Evolutionary conservation across 2,797 vertebrate genomes (phyloP).

Genomic region (Hypotaenidia philippensis): DNA sequence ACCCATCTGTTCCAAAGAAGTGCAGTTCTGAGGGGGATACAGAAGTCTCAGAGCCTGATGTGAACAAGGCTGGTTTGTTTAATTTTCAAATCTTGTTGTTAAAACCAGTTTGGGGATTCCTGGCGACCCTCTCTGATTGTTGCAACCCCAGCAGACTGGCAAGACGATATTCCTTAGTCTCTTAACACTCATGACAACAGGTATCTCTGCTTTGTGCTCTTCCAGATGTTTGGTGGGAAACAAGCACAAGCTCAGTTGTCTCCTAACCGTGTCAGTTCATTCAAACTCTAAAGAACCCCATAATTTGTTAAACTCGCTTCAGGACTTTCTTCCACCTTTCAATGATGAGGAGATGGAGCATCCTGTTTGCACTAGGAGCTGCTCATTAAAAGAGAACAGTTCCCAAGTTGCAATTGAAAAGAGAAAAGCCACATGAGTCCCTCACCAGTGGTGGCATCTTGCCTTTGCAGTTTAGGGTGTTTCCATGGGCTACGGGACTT

Average conservation of each 20-base stretch:
- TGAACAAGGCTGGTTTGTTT: not conserved
- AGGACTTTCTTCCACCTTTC: conserved; percentile 25
- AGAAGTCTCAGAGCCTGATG: not conserved
- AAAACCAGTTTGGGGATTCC: not conserved
- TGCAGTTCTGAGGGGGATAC: not conserved
- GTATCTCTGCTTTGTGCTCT: not conserved
- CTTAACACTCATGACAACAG: not conserved
- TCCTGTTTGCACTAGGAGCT: not conserved
- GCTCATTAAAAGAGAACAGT: not conserved
- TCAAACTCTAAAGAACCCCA: not conserved
- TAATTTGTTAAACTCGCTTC: not conserved
- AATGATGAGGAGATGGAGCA: not conserved
- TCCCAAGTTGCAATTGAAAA: not conserved
- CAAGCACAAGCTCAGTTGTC: not conserved
- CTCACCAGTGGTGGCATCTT: not conserved
- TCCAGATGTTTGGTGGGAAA: not conserved
- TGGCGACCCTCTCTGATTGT: not conserved
- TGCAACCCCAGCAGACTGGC: not conserved
- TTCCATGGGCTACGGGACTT: not conserved
- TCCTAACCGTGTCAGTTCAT: not conserved
- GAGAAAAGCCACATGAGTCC: not conserved
- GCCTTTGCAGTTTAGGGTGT: not conserved
- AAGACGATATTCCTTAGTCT: not conserved
- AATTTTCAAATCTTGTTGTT: not conserved
- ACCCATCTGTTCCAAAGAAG: not conserved